Conservation (phyloP, 1,140 invertebrate genomes). For the Tribolium castaneum region DNA sequence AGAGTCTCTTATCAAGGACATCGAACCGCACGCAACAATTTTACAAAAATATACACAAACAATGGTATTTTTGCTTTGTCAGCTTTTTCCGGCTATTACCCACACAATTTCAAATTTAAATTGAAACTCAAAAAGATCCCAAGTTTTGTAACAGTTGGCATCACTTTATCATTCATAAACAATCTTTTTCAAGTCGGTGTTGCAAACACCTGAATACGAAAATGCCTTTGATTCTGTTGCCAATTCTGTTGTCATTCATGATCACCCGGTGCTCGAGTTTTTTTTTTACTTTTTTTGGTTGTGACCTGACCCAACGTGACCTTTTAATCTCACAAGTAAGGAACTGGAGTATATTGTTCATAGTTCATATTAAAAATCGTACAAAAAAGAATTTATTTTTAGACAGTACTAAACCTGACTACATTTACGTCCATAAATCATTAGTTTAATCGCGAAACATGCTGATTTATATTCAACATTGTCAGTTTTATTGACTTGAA, state of each 20-base stretch:
- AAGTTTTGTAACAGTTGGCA: too few species aligned
- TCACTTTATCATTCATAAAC: too few species aligned
- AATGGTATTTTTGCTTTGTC: background rate
- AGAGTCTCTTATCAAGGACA: background rate
- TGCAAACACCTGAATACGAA: too few species aligned
- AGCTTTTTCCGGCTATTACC: background rate
- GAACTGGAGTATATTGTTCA: background rate
- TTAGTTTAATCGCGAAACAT: too few species aligned
- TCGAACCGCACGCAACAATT: background rate
- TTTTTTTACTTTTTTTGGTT: background rate
- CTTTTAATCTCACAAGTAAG: background rate
- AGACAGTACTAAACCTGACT: too few species aligned
- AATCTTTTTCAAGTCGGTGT: too few species aligned
- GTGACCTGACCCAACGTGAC: background rate
- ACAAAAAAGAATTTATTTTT: too few species aligned
- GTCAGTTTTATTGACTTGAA: too few species aligned
- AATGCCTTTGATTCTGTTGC: too few species aligned
- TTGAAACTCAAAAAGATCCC: background rate
- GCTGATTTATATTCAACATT: too few species aligned
- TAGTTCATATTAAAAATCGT: background rate
- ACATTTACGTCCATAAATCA: too few species aligned
- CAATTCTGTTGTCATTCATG: too few species aligned
- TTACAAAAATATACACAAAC: background rate
- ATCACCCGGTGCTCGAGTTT: background rate
- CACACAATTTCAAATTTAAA: background rate